Base-by-base conservation (phyloP, 2,888 invertebrate genomes). In the Aspidiotus destructor region DNA sequence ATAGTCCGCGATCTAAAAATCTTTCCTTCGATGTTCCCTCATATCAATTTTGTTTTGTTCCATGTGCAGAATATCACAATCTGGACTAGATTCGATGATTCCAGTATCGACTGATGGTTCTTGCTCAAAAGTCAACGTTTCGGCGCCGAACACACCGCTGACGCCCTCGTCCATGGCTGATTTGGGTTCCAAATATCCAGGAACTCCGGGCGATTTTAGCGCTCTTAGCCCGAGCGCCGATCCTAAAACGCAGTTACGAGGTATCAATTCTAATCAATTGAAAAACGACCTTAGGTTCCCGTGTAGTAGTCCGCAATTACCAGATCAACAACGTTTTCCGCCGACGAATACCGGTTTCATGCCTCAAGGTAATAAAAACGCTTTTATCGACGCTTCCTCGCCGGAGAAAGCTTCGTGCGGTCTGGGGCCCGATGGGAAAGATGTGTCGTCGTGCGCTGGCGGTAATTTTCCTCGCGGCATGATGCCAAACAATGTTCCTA, bases 91-190 rank as follows among this genome's bases (percentile, higher is more conserved):
- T 17, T 42, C 55, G 9, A 57, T 62, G 41, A 62, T 69, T 40
- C 69, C 68, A 2, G 15, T 48, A 16, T 44, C 62, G 11, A 57
- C 41, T 13, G 69, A 69, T 44, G 48, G 62, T 28, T 52, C 28
- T 7, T 62, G 69, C 44, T 15, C 69, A n/a, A 69, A 69, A 40
- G 61, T 62, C 40, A 61, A 57, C 10, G 68, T 72, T n/a, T 70
- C 72, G 60, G 81, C 81, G 48, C 80, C 82, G 54, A 81, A 80
- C 68, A 82, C 83, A 54, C 78, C 79, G 16, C 76, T 78, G 70
- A 77, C 79, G 16, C 81, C 82, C 62, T 80, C 81, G 57, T 80
- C 81, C 15, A 77, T 80, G 73, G 79, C 80, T 73, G 76, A 78
- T 41, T 69, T 54, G 52, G 68, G 60, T 71, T 73, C 17, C 42